These are phyloP conservation scores for Tuta absoluta DNA, from an alignment of 2,888 invertebrate genomes.

Conservation along the genomic window DNA sequence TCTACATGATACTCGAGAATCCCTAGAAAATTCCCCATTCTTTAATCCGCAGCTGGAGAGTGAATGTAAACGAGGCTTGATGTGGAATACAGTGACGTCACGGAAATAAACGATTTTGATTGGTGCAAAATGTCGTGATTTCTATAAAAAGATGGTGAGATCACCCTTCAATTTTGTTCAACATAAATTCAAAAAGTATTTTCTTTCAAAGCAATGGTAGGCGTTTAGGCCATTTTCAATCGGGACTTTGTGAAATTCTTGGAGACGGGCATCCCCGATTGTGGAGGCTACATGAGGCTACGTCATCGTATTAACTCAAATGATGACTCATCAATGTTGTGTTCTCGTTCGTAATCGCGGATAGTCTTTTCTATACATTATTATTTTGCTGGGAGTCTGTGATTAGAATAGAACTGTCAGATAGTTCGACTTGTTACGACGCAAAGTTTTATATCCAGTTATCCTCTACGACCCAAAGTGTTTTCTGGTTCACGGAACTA, in stretches of 20 bases:
- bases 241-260: constrained; percentile 52
- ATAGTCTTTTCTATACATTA: constrained; percentile 54
- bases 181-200: constrained; percentile 56
- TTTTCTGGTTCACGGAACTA: constrained; percentile 40
- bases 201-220: constrained; percentile 42
- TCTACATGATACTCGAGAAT: too few species aligned
- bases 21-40: too few species aligned
- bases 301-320: constrained; percentile 63
- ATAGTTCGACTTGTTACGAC: constrained; percentile 41
- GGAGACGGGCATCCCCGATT: constrained; percentile 78
- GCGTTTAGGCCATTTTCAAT: constrained; percentile 62
- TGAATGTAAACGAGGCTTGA: constrained; percentile 25
- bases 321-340: constrained; percentile 78
- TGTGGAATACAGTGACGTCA: constrained; percentile 55
- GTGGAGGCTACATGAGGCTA: constrained; percentile 61
- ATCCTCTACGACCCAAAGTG: constrained; percentile 22
- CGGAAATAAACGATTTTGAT: constrained; percentile 44
- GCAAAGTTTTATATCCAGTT: too few species aligned
- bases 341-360: constrained; percentile 59
- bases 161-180: constrained; percentile 65
- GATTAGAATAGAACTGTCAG: constrained; percentile 68
- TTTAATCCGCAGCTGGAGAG: too few species aligned
- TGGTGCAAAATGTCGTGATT: constrained; percentile 72
- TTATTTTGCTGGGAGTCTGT: constrained; percentile 57
- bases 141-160: constrained; percentile 65